phyloP scores from a whole-genome alignment of 1,140 invertebrate genomes.

The Aphelenchoides fujianensis region DNA sequence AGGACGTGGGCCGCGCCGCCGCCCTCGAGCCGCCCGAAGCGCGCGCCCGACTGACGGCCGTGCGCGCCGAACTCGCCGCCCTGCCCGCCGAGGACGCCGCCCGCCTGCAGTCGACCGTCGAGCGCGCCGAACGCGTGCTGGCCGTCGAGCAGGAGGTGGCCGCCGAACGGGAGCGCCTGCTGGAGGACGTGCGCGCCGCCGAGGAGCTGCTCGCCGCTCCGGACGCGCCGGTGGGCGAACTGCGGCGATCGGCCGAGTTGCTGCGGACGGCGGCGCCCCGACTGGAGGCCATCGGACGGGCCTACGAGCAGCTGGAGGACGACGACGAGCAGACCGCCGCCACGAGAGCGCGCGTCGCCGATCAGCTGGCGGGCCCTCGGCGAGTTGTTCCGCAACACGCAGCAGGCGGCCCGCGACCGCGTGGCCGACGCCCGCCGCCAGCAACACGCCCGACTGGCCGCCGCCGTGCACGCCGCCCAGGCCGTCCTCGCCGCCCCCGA shows the following conservation, averaged over 20 bases:
- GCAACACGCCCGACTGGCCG: neutral
- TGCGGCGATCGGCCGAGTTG: neutral
- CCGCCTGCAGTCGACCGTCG: too few species aligned
- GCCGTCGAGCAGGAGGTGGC: neutral
- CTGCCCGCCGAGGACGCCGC: too few species aligned
- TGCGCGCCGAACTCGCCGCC: too few species aligned
- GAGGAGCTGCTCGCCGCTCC: neutral
- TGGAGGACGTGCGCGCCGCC: neutral
- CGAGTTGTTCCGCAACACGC: neutral
- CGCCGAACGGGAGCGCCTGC: neutral
- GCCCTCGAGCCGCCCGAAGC: too few species aligned
- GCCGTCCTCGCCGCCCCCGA: neutral
- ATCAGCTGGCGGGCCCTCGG: constrained; percentile 9
- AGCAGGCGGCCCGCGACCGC: neutral
- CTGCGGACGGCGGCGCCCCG: neutral
- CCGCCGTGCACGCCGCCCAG: neutral
- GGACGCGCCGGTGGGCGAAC: neutral
- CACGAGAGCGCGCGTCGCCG: neutral
- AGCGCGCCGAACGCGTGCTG: neutral
- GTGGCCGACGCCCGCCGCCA: neutral
- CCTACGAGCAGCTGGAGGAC: constrained; percentile 6
- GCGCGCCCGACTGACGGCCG: too few species aligned
- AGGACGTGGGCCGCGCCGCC: too few species aligned
- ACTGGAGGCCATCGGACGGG: neutral
- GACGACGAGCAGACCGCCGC: neutral